Conservation (phyloP, 1,140 invertebrate genomes). For the Leptopilina clavipes region DNA sequence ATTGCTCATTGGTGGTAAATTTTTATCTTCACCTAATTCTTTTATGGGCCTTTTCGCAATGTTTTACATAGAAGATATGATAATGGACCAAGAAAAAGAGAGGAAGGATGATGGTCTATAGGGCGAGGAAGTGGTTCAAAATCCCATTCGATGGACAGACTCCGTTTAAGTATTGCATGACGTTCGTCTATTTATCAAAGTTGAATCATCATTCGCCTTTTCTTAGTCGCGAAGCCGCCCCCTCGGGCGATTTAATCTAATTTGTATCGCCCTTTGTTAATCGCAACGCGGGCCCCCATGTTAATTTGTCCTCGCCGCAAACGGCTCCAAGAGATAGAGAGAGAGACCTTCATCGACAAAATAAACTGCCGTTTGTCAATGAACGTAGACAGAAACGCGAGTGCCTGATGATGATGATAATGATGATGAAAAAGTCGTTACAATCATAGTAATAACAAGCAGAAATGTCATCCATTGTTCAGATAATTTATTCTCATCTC, state of each 20-base stretch:
- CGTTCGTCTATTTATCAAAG: conserved; percentile 74
- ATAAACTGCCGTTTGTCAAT: conserved; percentile 66
- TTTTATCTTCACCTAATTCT: too few species aligned
- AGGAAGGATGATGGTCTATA: background rate
- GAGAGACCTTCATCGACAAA: conserved; percentile 50
- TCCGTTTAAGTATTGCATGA: conserved; percentile 71
- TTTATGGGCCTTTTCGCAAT: too few species aligned
- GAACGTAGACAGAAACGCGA: background rate
- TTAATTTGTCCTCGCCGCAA: conserved; percentile 66
- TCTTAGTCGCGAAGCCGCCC: conserved; percentile 68
- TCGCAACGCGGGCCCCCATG: conserved; percentile 63
- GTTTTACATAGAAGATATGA: too few species aligned
- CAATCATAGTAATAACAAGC: background rate
- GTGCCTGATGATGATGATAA: too few species aligned
- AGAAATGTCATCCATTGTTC: background rate
- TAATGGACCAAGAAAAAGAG: too few species aligned
- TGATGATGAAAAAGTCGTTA: background rate
- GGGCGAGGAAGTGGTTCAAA: conserved; percentile 27
- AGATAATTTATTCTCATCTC: too few species aligned
- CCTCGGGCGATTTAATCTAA: conserved; percentile 74
- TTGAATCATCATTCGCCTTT: conserved; percentile 72
- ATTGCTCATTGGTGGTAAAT: too few species aligned
- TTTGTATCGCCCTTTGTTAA: conserved; percentile 74
- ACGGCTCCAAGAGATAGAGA: too few species aligned
- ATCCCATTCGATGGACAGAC: conserved; percentile 41